These are phyloP conservation scores for Gobio gobio DNA, from an alignment of 2,113 vertebrate genomes.

Conservation along the genomic window DNA sequence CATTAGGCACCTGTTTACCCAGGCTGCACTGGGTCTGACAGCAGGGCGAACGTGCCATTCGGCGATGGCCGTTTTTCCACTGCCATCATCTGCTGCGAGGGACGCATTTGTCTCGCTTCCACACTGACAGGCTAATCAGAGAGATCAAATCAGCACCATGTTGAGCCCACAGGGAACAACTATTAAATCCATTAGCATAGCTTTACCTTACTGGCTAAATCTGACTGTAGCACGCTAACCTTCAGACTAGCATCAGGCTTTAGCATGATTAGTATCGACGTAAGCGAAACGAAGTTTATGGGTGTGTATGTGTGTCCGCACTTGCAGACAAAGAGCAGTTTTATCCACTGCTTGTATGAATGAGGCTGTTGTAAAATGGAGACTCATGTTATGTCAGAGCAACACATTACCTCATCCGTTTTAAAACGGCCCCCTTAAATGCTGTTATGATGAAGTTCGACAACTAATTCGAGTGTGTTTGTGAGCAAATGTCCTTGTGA, in stretches of 20 bases:
- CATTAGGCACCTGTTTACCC: constrained; percentile 73
- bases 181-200: constrained; percentile 36
- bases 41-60: constrained; percentile 58
- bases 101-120: not conserved
- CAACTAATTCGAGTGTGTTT: constrained; percentile 33
- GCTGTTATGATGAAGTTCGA: constrained; percentile 36
- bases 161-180: constrained; percentile 18
- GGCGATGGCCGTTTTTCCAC: constrained; percentile 59
- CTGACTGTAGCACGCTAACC: constrained; percentile 3
- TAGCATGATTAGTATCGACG: constrained; percentile 23
- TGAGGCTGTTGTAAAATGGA: constrained; percentile 28
- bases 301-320: not conserved
- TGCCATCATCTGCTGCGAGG: constrained; percentile 65
- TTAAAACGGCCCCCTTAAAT: constrained; percentile 6
- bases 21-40: constrained; percentile 46
- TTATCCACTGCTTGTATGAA: constrained; percentile 28
- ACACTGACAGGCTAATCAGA: constrained; percentile 34
- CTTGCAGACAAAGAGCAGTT: constrained; percentile 23
- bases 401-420: constrained; percentile 31
- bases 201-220: constrained; percentile 41
- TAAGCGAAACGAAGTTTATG: constrained; percentile 7
- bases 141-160: constrained; percentile 36
- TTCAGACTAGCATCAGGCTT: constrained; percentile 26
- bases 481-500: not conserved
- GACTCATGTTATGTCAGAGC: not conserved